These are phyloP conservation scores for Chloroclysta siterata DNA, from an alignment of 2,888 invertebrate species.

Conservation along the genomic window DNA sequence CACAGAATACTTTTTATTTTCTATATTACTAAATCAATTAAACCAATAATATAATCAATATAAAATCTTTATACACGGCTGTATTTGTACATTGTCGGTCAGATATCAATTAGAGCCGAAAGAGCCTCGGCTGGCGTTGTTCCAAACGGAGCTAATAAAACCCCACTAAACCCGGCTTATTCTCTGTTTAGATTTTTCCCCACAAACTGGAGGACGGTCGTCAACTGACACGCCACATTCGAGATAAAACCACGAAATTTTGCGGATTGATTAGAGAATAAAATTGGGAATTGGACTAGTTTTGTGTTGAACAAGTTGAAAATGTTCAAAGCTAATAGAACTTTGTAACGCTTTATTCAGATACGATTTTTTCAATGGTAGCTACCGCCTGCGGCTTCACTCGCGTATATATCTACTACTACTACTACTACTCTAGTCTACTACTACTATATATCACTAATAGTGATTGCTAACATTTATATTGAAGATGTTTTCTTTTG, in stretches of 20 bases:
- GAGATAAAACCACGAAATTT: conserved; percentile 56
- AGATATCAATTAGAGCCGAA: conserved; percentile 79
- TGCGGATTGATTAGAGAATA: conserved; percentile 47
- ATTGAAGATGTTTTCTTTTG: no score
- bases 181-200: conserved; percentile 77
- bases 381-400: no score
- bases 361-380: no score
- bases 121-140: conserved; percentile 62
- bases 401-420: no score
- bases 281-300: conserved; percentile 44
- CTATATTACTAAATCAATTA: neutral
- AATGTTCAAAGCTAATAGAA: no score
- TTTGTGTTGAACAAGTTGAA: conserved; percentile 10
- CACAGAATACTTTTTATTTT: neutral
- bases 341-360: no score
- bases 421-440: no score
- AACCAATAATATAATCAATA: conserved; percentile 22
- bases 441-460: no score
- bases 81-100: conserved; percentile 64
- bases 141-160: conserved; percentile 79
- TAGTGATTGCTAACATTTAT: no score
- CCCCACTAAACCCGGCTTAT: conserved; percentile 71
- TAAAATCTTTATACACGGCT: conserved; percentile 52
- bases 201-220: conserved; percentile 47
- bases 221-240: conserved; percentile 59